These are phyloP conservation scores for Pitangus sulphuratus DNA, from an alignment of 2,797 vertebrate genomes.

Conservation along the genomic window DNA sequence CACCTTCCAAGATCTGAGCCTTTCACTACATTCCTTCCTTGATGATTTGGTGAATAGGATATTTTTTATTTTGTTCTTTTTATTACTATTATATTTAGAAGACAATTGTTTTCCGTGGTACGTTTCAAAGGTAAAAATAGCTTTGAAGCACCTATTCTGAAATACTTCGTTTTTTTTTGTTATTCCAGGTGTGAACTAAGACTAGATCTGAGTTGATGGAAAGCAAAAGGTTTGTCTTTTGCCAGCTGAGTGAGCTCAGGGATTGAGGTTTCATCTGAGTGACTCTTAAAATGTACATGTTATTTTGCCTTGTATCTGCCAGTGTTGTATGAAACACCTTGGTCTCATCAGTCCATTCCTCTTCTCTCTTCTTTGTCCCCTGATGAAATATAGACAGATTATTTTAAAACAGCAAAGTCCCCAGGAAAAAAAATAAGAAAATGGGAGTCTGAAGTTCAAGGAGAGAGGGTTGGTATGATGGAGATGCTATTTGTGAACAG, in stretches of 20 bases:
- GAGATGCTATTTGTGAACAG: not conserved
- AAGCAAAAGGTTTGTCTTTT: conserved; percentile 3
- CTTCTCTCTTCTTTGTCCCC: not conserved
- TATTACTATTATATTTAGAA: not conserved
- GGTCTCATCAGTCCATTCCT: not conserved
- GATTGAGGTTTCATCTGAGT: not conserved
- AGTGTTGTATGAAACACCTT: not conserved
- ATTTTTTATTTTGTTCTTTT: not conserved
- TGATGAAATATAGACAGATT: not conserved
- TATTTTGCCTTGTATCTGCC: not conserved
- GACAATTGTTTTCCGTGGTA: not conserved
- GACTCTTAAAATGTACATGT: not conserved
- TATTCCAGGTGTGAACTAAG: not conserved
- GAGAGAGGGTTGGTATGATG: not conserved
- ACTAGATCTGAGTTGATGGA: not conserved
- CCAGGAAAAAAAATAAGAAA: not conserved
- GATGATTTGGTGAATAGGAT: not conserved
- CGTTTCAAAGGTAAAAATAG: not conserved
- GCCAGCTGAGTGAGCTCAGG: not conserved
- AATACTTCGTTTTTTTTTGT: not conserved
- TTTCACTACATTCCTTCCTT: not conserved
- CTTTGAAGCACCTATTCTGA: conserved; percentile 12
- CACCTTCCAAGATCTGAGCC: not conserved
- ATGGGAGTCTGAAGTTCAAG: not conserved
- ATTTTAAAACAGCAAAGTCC: not conserved